A percentile compares a stretch with the other conserved stretches of the same genome.
These are phyloP conservation scores for Tragelaphus scriptus DNA, from an alignment of 2,113 vertebrate species.

Conservation along the genomic window DNA sequence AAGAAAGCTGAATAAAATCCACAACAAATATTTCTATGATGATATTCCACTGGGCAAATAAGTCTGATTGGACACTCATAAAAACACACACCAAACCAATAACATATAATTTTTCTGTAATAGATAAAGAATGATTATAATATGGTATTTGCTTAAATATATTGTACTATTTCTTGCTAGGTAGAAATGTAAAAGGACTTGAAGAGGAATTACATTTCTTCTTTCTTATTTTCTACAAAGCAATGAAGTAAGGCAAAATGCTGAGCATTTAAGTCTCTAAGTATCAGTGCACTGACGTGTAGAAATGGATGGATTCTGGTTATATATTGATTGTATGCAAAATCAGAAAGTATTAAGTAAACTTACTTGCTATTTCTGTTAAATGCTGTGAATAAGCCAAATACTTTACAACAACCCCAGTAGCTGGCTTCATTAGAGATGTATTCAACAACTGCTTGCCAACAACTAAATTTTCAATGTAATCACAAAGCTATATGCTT, in stretches of 20 bases:
- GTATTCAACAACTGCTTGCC: conserved; percentile 18
- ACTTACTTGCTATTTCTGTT: conserved; percentile 51
- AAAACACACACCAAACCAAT: conserved; percentile 22
- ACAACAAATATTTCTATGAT: background rate
- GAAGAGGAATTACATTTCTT: conserved; percentile 34
- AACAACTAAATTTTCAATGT: conserved; percentile 11
- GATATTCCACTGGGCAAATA: background rate
- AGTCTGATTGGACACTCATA: conserved; percentile 28
- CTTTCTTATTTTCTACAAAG: conserved; percentile 17
- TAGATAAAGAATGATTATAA: background rate
- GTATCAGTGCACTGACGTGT: background rate
- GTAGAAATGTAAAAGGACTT: conserved; percentile 34
- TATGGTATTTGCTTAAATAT: conserved; percentile 43
- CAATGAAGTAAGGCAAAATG: conserved; percentile 18
- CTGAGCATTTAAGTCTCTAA: background rate
- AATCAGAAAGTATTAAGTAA: conserved; percentile 36
- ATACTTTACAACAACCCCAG: background rate
- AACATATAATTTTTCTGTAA: conserved; percentile 31
- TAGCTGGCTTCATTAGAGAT: conserved; percentile 25
- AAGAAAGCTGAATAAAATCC: conserved; percentile 30
- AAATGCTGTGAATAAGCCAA: conserved; percentile 40
- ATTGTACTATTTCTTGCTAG: background rate
- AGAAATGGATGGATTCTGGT: conserved; percentile 35
- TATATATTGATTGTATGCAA: background rate
- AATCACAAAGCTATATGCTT: background rate